phyloP scores from a whole-genome alignment of 2,797 vertebrate species.

The Pantherophis vulpinus region DNA sequence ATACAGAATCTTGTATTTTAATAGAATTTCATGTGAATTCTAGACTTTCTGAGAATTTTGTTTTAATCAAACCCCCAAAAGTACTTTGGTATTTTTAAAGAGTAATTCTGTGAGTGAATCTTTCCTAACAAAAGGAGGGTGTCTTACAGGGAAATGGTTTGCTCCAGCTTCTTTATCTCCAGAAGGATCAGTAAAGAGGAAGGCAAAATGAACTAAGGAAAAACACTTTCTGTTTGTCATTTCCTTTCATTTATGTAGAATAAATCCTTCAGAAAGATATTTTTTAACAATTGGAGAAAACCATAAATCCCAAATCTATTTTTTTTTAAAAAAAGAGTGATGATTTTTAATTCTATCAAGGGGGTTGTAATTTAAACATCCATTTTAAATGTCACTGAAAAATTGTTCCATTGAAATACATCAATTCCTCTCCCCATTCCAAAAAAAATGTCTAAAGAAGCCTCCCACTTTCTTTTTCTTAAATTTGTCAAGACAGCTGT shows the following conservation, averaged over 20 bases:
- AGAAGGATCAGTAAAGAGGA: too few species aligned
- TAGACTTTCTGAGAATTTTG: background rate
- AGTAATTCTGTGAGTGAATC: background rate
- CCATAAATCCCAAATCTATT: constrained; percentile 47
- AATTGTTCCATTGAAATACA: constrained; percentile 56
- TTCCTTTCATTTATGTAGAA: background rate
- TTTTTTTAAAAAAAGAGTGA: background rate
- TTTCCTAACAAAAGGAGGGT: background rate
- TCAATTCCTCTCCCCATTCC: constrained; percentile 37
- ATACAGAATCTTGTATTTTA: background rate
- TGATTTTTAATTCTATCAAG: constrained; percentile 45
- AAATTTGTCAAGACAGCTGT: constrained; percentile 56
- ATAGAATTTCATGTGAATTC: background rate
- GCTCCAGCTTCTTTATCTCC: background rate
- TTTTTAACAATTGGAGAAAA: constrained; percentile 43
- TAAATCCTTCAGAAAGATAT: background rate
- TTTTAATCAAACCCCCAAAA: background rate
- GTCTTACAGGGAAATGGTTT: background rate
- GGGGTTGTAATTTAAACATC: constrained; percentile 60
- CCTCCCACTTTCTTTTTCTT: constrained; percentile 38
- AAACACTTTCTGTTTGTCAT: background rate
- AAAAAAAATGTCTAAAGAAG: constrained; percentile 6
- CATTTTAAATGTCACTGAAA: constrained; percentile 64
- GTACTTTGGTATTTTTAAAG: background rate
- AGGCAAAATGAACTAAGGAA: background rate